These are phyloP conservation scores for Tetranychus cinnabarinus DNA, from an alignment of 1,140 invertebrate genomes.

Conservation along the genomic window DNA sequence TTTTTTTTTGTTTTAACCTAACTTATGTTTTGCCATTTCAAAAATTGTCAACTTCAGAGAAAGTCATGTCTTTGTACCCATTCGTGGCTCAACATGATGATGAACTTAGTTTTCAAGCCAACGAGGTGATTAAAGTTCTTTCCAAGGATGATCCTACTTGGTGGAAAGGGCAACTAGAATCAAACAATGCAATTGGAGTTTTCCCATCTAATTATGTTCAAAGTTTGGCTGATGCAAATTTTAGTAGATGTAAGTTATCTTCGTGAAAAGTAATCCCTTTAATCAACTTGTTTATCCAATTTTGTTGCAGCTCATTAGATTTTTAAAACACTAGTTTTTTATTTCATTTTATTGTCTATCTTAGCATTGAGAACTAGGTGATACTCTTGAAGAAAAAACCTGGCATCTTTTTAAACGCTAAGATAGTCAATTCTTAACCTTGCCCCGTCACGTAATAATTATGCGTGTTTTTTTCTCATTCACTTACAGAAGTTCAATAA, in stretches of 20 bases:
- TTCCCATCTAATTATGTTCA: slow-evolving; percentile 81
- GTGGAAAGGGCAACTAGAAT: slow-evolving; percentile 52
- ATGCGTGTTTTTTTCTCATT: too few relatives aligned
- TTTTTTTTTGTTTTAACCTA: neutral
- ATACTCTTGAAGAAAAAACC: too few relatives aligned
- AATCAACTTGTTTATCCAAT: neutral
- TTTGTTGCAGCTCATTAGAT: neutral
- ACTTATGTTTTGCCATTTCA: neutral
- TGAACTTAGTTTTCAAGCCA: slow-evolving; percentile 71
- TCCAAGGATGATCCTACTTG: slow-evolving; percentile 75
- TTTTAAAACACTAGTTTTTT: too few relatives aligned
- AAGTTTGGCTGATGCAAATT: neutral
- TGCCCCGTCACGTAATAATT: too few relatives aligned
- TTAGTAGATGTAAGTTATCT: neutral
- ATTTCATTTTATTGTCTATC: too few relatives aligned
- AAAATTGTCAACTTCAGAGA: neutral
- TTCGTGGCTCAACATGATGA: slow-evolving; percentile 56
- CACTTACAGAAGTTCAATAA: too few relatives aligned
- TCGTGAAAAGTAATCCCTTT: neutral
- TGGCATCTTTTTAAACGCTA: too few relatives aligned
- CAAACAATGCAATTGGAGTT: slow-evolving; percentile 33
- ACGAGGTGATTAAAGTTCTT: slow-evolving; percentile 62
- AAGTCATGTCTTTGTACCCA: slow-evolving; percentile 19
- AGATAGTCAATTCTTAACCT: too few relatives aligned
- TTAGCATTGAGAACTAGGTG: too few relatives aligned